Evolutionary conservation across 2,888 invertebrate genomes (phyloP), one percentile per base, ranked within the genome.

Genomic region (Polydrusus cervinus): DNA sequence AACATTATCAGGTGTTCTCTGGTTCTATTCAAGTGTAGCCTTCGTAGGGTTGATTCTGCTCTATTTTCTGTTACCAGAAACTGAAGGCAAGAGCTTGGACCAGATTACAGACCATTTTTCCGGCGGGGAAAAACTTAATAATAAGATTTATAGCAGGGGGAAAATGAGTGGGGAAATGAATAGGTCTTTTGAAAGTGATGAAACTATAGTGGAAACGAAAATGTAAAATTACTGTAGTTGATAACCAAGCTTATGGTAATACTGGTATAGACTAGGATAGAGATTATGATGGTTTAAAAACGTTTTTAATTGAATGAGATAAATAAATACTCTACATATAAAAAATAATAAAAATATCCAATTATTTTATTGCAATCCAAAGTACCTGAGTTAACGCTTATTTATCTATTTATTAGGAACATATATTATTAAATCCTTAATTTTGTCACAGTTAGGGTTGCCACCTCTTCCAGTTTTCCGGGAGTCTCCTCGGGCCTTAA

Each of bases 51-150:
- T 91, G 14, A 76, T 91, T 6, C 85, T 91, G 8, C 87, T 95
- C 43, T 94, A 92, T 83, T 92, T 91, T 76, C 87, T 91, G 34
- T 85, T 96, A 71, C 95, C 95, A 0, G 95, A 96, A 88, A 96
- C 96, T 0, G 95, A 95, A 85, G 94, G 95, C 0, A 91, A 93
- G 81, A 91, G 91, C 0, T 85, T 95, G 55, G 88, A 89, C 66
- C 93, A 94, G 79, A 93, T 94, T 65, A 91, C 92, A 80, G 90
- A 91, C 74, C 93, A 93, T 84, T 94, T 65, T 49, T 16, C 65
- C 0, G 74, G 70, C 8, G 69, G 65, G 25, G 30, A 2, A n/a
- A 74, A 70, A 53, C 47, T 74, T n/a, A 65, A 57, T 30, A 74
- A 70, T 57, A 65, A 65, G 53, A 65, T 74, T 51, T 51, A 66